Evolutionary conservation across 2,797 vertebrate species (phyloP).

Genomic region (Parauchenoglanis punctatus): DNA sequence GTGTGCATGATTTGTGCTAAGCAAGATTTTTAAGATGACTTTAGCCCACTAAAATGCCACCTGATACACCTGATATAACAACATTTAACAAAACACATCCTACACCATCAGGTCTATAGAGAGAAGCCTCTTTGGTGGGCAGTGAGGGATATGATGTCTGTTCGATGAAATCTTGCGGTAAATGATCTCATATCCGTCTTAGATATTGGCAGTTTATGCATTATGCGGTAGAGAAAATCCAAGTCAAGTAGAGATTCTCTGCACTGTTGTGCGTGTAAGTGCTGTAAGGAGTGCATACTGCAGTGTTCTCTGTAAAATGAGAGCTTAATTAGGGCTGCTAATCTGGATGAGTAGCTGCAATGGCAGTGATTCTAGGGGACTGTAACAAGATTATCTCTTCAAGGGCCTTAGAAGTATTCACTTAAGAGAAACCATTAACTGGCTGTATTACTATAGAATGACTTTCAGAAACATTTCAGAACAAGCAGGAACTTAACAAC

Average conservation of each 20-base stretch:
- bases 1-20: constrained; percentile 69
- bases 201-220: constrained; percentile 51
- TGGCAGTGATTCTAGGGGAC: constrained; percentile 53
- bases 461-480: constrained; percentile 40
- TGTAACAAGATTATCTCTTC: constrained; percentile 56
- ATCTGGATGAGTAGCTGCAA: constrained; percentile 61
- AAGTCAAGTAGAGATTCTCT: constrained; percentile 63
- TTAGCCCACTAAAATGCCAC: constrained; percentile 27
- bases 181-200: constrained; percentile 41
- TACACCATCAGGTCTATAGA: neutral
- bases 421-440: constrained; percentile 39
- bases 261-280: constrained; percentile 62
- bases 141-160: neutral
- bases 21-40: constrained; percentile 25
- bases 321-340: constrained; percentile 64
- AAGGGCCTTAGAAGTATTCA: constrained; percentile 17
- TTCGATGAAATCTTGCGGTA: neutral
- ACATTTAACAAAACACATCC: constrained; percentile 27
- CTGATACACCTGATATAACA: constrained; percentile 5
- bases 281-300: constrained; percentile 56
- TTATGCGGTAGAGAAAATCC: constrained; percentile 57
- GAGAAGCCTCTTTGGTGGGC: constrained; percentile 12
- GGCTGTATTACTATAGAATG: constrained; percentile 54
- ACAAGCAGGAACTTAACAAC: constrained; percentile 26
- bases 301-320: constrained; percentile 54